These are phyloP conservation scores for Leptopterna dolabrata DNA, from an alignment of 2,888 invertebrate genomes.

Conservation along the genomic window DNA sequence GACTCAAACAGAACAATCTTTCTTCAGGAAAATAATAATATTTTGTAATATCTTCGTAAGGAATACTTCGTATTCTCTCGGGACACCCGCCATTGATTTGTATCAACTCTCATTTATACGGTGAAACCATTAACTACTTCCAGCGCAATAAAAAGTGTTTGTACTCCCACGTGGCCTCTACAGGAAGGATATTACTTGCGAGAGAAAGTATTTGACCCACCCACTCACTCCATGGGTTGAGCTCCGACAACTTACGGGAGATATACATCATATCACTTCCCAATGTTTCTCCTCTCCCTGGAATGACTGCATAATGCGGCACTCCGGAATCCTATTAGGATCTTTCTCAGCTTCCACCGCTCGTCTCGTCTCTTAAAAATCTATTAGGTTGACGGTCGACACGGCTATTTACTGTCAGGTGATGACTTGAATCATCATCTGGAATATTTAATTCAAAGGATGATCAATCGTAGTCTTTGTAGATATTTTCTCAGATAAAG, in stretches of 20 bases:
- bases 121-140: neutral
- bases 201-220: constrained; percentile 23
- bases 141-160: neutral
- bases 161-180: neutral
- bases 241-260: neutral
- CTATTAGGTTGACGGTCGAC: neutral
- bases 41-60: too few species aligned
- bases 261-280: neutral
- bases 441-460: neutral
- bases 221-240: constrained; percentile 1
- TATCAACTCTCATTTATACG: too few species aligned
- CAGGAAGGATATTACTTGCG: neutral
- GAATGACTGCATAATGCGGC: constrained; percentile 10
- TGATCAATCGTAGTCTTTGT: too few species aligned
- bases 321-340: neutral
- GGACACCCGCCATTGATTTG: too few species aligned
- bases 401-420: neutral
- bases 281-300: neutral
- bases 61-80: too few species aligned
- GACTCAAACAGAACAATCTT: too few species aligned
- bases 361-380: neutral
- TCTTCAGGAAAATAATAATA: too few species aligned
- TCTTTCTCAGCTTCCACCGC: neutral
- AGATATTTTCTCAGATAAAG: too few species aligned
- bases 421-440: neutral